A percentile compares a stretch with the other conserved stretches of the same genome.
phyloP scores from a whole-genome alignment of 2,888 invertebrate species.

The Drosophila kanekoi region DNA sequence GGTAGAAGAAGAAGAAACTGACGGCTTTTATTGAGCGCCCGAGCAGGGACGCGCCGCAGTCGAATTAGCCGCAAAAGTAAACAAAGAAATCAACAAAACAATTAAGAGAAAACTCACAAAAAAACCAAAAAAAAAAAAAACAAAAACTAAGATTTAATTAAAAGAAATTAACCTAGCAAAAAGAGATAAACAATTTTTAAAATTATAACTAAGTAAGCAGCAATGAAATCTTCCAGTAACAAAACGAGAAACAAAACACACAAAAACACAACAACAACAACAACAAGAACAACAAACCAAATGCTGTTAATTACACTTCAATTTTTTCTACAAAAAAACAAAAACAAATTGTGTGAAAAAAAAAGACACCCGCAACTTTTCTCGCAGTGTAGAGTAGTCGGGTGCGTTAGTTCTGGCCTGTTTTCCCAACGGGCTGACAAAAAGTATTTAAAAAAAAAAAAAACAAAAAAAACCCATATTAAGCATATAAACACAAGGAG shows the following conservation, averaged over 20 bases:
- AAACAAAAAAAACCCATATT: constrained; percentile 31
- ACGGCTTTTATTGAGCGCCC: constrained; percentile 25
- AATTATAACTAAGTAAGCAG: constrained; percentile 66
- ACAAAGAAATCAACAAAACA: constrained; percentile 74
- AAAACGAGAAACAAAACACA: constrained; percentile 40
- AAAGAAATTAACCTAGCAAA: constrained; percentile 56
- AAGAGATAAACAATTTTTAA: constrained; percentile 56
- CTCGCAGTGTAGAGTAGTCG: constrained; percentile 17
- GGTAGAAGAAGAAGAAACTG: neutral
- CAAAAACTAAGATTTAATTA: constrained; percentile 48
- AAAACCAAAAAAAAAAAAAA: constrained; percentile 15
- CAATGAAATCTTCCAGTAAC: constrained; percentile 76
- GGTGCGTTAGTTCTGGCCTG: constrained; percentile 30
- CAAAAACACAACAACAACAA: constrained; percentile 31
- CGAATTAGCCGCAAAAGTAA: constrained; percentile 66
- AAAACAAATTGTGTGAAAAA: constrained; percentile 3
- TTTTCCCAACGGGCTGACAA: constrained; percentile 19
- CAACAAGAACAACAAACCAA: constrained; percentile 31
- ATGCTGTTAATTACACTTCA: constrained; percentile 71
- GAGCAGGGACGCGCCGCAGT: constrained; percentile 43
- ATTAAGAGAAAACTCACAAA: constrained; percentile 49
- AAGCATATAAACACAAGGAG: constrained; percentile 71
- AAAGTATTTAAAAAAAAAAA: constrained; percentile 33
- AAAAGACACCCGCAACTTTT: neutral
- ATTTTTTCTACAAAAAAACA: constrained; percentile 58